Evolutionary conservation across 2,797 vertebrate species (phyloP).

Genomic region (Poeciliopsis infans): DNA sequence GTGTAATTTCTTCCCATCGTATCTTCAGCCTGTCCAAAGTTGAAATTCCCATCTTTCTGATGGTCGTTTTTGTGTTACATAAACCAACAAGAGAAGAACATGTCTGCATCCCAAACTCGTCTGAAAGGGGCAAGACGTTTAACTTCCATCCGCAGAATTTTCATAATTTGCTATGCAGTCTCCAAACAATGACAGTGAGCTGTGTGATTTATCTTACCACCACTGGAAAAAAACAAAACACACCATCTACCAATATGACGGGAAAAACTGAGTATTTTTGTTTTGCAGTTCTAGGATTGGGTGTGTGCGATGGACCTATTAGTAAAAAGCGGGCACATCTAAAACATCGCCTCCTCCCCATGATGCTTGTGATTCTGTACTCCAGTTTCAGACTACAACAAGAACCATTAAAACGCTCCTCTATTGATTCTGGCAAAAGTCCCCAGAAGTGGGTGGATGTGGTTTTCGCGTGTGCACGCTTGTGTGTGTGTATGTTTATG

Average conservation of each 20-base stretch:
- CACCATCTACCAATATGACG: neutral
- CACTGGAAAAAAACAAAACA: neutral
- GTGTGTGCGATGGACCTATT: constrained; percentile 21
- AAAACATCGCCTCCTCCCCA: constrained; percentile 43
- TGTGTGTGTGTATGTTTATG: constrained; percentile 13
- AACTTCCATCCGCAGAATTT: neutral
- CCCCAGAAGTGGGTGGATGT: constrained; percentile 71
- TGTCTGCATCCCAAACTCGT: neutral
- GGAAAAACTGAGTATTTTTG: constrained; percentile 9
- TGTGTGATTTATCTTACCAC: neutral
- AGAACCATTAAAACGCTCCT: constrained; percentile 78
- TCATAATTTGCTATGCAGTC: neutral
- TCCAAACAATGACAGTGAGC: neutral
- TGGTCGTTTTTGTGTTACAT: neutral
- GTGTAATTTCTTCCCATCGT: neutral
- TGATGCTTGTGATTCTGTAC: constrained; percentile 63
- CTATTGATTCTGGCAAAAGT: constrained; percentile 80
- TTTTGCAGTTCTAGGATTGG: constrained; percentile 9
- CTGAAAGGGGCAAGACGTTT: neutral
- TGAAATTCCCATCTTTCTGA: neutral
- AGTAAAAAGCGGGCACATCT: constrained; percentile 48
- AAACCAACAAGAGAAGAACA: neutral
- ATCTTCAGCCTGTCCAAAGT: neutral
- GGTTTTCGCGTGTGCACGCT: neutral
- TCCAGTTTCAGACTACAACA: constrained; percentile 71